Evolutionary conservation across 2,888 invertebrate genomes (phyloP).

Genomic region (Leptothorax acervorum): DNA sequence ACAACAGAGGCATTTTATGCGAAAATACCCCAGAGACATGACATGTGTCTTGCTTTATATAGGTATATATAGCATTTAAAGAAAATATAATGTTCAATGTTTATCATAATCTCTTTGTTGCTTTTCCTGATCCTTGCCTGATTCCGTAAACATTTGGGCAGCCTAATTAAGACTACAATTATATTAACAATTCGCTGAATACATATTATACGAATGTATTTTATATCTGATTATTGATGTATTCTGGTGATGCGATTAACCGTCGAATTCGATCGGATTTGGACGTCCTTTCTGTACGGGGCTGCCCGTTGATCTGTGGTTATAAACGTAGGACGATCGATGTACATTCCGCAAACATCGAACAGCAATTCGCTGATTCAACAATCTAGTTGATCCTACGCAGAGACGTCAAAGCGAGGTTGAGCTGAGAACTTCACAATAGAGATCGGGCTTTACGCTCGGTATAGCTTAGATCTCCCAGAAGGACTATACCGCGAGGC

Average conservation of each 20-base stretch:
- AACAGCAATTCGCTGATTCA: constrained; percentile 50
- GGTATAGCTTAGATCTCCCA: constrained; percentile 48
- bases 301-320: constrained; percentile 34
- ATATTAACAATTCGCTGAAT: background rate
- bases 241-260: constrained; percentile 7
- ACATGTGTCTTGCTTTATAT: background rate
- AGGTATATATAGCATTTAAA: background rate
- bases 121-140: background rate
- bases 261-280: constrained; percentile 31
- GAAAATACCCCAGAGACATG: background rate
- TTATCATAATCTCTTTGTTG: background rate
- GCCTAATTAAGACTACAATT: background rate
- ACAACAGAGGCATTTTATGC: background rate
- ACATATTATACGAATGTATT: background rate
- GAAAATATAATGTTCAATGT: background rate
- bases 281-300: constrained; percentile 17
- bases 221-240: constrained; percentile 38
- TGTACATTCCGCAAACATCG: constrained; percentile 40
- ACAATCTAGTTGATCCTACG: constrained; percentile 41
- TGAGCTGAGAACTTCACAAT: constrained; percentile 56
- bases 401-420: constrained; percentile 65
- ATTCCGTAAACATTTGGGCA: background rate
- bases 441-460: constrained; percentile 70
- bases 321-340: constrained; percentile 57
- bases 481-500: constrained; percentile 39